Base-by-base conservation (phyloP, 2,797 vertebrate species). In the Danio kyathit region DNA sequence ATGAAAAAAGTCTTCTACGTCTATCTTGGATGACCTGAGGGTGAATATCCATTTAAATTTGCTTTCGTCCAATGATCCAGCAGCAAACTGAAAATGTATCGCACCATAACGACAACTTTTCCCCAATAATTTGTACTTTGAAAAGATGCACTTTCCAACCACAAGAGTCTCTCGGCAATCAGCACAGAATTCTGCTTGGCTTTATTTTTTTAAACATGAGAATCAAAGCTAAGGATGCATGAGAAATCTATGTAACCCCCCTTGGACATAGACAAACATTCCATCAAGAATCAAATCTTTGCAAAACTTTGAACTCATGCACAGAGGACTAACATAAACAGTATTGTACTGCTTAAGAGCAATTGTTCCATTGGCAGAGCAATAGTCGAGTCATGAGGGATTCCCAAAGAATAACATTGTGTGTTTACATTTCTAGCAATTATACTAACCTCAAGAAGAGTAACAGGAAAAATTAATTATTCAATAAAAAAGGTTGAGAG, bases 381-480 rank as follows among this genome's bases (percentile, higher is more conserved):
- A 69, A 84, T 74, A 87, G 82, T 84, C 80, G 78, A 83, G 49
- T 82, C 86, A 84, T 67, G 82, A 83, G 86, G 82, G 86, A 87
- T 74, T 88, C 86, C 80, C 79, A 77, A 86, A 86, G 54, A 80
- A 87, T 85, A 90, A 87, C 80, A 87, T 69, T 84, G 80, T 76
- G 67, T 89, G 78, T 86, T 89, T 83, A 81, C 81, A 85, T 88
- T 85, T 86, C 76, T 64, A 76, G 86, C 85, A 88, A 88, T 84
- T 87, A 88, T 76, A 81, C 81, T 87, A 83, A 87, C 76, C 84
- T 79, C 75, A 86, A 82, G 80, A 84, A 83, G 80, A 88, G 86
- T 84, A 86, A 87, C 80, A 86, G 89, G 87, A 89, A 88, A 92
- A 88, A 88, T 87, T 65, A 86, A 87, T 87, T 85, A 88, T 89